Conservation (phyloP, 1,140 invertebrate species). For the Maconellicoccus hirsutus region DNA sequence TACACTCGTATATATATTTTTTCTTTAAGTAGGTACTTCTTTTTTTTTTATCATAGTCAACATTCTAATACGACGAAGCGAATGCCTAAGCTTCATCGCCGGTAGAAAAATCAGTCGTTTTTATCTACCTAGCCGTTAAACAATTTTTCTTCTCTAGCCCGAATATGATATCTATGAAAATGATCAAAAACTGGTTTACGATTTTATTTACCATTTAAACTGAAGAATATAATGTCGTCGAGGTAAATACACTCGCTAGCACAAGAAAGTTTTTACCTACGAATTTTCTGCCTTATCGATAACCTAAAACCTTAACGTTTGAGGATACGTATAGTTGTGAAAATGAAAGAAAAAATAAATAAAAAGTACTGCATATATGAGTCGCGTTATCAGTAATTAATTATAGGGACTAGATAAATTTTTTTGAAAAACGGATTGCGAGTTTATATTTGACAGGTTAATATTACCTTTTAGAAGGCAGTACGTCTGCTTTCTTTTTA, state of each 20-base stretch:
- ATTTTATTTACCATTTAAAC: background rate
- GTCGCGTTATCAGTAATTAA: constrained; percentile 12
- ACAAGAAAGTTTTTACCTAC: background rate
- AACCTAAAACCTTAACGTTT: background rate
- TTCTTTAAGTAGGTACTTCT: no score
- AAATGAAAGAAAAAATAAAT: background rate
- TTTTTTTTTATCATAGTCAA: no score
- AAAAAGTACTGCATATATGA: background rate
- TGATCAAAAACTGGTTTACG: background rate
- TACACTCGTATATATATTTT: no score
- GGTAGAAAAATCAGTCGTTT: background rate
- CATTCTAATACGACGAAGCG: no score
- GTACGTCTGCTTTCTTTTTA: background rate
- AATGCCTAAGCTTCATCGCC: background rate
- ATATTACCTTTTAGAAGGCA: background rate
- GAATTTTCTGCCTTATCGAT: background rate
- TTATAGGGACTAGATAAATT: constrained; percentile 7
- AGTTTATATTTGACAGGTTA: constrained; percentile 15
- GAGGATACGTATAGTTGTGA: background rate
- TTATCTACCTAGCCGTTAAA: background rate
- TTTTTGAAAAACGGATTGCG: constrained; percentile 11
- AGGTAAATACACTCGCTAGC: background rate
- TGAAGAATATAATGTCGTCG: background rate
- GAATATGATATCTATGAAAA: background rate
- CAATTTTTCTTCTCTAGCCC: background rate